phyloP scores from a whole-genome alignment of 2,113 vertebrate genomes.

The Pipa parva region DNA sequence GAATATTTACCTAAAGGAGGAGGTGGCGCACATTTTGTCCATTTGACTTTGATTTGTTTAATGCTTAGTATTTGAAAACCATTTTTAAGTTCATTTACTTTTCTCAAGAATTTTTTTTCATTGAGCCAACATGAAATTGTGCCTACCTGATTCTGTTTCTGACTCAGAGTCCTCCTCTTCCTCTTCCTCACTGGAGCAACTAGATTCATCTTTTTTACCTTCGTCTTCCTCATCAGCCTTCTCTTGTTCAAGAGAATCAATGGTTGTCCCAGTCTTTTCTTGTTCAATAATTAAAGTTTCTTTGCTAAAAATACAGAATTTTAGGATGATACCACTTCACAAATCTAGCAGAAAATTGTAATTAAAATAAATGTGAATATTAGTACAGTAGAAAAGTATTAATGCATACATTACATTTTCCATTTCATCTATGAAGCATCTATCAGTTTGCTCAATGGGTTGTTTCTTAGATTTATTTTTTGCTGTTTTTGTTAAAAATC shows the following conservation, averaged over 20 bases:
- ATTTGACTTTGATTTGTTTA: conserved; percentile 3
- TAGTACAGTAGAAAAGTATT: background rate
- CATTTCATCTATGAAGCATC: too few relatives aligned
- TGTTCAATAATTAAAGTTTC: conserved; percentile 89
- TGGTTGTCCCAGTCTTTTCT: conserved; percentile 82
- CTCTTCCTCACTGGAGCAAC: conserved; percentile 97
- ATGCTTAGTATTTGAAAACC: too few relatives aligned
- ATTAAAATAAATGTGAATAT: background rate
- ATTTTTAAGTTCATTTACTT: too few relatives aligned
- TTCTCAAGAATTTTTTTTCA: too few relatives aligned
- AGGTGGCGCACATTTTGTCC: too few relatives aligned
- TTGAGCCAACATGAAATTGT: too few relatives aligned
- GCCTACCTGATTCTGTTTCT: conserved; percentile 87
- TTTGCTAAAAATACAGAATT: conserved; percentile 66
- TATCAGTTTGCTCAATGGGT: too few relatives aligned
- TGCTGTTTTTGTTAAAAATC: too few relatives aligned
- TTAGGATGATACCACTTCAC: background rate
- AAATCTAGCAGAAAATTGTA: too few relatives aligned
- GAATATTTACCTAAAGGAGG: too few relatives aligned
- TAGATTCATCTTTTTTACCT: conserved; percentile 96
- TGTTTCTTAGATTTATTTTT: too few relatives aligned
- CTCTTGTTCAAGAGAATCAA: conserved; percentile 89
- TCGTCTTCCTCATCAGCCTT: conserved; percentile 89
- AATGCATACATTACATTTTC: background rate
- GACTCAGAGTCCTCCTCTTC: conserved; percentile 98